A percentile compares a stretch with the other conserved stretches of the same genome.
phyloP scores from a whole-genome alignment of 1,140 invertebrate species.

The Euglossa dilemma region DNA sequence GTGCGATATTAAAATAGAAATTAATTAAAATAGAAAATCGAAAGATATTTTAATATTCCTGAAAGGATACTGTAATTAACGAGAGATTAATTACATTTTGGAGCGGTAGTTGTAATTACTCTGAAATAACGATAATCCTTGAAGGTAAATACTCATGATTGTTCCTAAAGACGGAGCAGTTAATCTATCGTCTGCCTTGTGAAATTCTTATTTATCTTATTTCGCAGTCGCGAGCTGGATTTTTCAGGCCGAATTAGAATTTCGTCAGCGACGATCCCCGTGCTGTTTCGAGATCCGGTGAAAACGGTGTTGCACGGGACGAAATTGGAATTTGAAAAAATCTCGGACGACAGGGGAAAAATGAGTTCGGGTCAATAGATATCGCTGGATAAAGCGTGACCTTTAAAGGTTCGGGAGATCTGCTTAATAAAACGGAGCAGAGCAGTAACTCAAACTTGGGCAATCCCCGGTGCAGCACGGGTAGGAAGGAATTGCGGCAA shows the following conservation, averaged over 20 bases:
- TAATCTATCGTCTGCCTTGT: neutral
- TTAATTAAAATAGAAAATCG: no score
- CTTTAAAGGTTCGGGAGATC: conserved; percentile 56
- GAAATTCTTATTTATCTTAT: neutral
- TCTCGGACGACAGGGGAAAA: neutral
- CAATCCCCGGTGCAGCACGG: conserved; percentile 35
- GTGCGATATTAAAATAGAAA: no score
- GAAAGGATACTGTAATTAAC: no score
- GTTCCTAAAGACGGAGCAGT: no score
- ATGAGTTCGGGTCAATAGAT: conserved; percentile 44
- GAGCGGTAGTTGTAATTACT: no score
- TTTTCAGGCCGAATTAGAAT: neutral
- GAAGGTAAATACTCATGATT: no score
- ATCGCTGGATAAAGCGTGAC: conserved; percentile 54
- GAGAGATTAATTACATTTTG: no score
- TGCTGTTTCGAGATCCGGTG: neutral
- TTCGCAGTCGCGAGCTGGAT: neutral
- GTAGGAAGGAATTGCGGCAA: conserved; percentile 54
- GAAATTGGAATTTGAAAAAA: neutral
- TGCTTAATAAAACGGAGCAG: conserved; percentile 56
- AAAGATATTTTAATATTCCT: no score
- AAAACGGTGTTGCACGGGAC: neutral
- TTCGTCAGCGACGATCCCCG: neutral
- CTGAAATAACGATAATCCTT: no score
- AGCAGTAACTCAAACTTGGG: conserved; percentile 58